Percentiles rank a stretch among this genome's conserved stretches.
These are phyloP conservation scores for Phrynocephalus guinanensis DNA, from an alignment of 2,797 vertebrate species.

Conservation along the genomic window DNA sequence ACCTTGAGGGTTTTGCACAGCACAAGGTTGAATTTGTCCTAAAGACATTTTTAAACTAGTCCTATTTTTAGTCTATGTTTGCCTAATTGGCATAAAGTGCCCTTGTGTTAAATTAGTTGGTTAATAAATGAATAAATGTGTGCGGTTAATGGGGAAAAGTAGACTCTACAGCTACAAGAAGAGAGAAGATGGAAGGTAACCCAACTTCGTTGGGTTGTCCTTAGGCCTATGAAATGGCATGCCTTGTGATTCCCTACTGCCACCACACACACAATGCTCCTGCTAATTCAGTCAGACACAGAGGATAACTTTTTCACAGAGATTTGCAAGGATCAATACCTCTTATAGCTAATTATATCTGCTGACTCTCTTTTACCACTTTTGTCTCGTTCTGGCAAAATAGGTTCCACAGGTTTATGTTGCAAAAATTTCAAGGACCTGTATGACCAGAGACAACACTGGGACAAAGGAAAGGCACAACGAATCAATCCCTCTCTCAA, in stretches of 20 bases:
- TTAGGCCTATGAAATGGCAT: not conserved
- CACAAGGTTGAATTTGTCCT: not conserved
- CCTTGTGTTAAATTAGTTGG: not conserved
- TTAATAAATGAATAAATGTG: not conserved
- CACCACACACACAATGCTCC: not conserved
- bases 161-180: constrained; percentile 3
- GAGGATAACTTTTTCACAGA: not conserved
- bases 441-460: not conserved
- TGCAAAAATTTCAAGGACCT: not conserved
- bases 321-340: not conserved
- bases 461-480: not conserved
- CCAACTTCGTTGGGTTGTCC: not conserved
- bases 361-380: not conserved
- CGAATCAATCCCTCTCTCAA: not conserved
- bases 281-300: not conserved
- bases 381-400: not conserved
- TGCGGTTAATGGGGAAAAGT: constrained; percentile 16
- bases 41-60: not conserved
- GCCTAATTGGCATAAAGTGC: not conserved
- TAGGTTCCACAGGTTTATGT: not conserved
- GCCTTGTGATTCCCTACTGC: constrained; percentile 17
- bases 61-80: constrained; percentile 5
- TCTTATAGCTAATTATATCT: not conserved
- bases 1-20: not conserved
- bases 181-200: not conserved